Evolutionary conservation across 1,140 invertebrate species (phyloP).

Genomic region (Diploscapter pachys): DNA sequence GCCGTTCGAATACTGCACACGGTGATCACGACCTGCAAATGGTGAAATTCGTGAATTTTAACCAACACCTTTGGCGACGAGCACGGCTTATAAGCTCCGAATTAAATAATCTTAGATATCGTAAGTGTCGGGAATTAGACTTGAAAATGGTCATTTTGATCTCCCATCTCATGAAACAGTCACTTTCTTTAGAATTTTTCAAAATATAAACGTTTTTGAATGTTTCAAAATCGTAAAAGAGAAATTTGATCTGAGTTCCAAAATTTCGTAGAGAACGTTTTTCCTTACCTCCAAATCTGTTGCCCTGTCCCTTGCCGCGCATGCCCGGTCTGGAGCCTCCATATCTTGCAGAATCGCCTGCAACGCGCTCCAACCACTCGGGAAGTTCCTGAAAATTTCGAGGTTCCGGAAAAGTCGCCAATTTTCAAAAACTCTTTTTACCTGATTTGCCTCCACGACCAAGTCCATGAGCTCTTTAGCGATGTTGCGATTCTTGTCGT

Average conservation of each 20-base stretch:
- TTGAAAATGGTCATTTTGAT: background rate
- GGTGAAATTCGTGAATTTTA: background rate
- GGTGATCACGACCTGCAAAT: constrained; percentile 48
- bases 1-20: constrained; percentile 42
- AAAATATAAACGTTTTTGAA: background rate
- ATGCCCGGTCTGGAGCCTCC: constrained; percentile 39
- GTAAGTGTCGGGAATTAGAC: no score
- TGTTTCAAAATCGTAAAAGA: background rate
- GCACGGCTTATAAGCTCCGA: background rate
- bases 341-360: constrained; percentile 41
- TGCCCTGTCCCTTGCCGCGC: constrained; percentile 31
- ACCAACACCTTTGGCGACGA: background rate
- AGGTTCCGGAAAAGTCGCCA: no score
- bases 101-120: background rate
- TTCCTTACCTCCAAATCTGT: constrained; percentile 35
- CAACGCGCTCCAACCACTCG: constrained; percentile 44
- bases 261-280: background rate
- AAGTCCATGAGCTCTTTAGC: constrained; percentile 88
- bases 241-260: background rate
- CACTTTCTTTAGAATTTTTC: background rate
- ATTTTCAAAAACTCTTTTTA: no score
- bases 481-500: constrained; percentile 93
- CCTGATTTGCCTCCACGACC: constrained; percentile 87
- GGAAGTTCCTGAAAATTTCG: constrained; percentile 23
- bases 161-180: background rate